phyloP scores from a whole-genome alignment of 2,888 invertebrate species.

The Griposia aprilina region DNA sequence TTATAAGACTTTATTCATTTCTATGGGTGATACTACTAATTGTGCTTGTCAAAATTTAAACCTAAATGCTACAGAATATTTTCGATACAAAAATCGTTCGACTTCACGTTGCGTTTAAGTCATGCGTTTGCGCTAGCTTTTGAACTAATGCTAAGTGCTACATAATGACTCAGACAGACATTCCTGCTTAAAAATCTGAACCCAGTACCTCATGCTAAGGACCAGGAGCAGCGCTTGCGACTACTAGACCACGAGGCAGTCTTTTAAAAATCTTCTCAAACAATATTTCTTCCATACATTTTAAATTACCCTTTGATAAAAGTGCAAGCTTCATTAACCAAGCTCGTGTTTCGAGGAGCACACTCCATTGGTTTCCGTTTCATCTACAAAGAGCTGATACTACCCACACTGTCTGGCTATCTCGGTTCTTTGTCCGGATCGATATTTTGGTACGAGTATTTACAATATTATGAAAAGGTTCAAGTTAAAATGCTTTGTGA shows the following conservation, averaged over 20 bases:
- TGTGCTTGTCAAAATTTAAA: background rate
- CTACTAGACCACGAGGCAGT: too few relatives aligned
- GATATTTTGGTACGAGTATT: background rate
- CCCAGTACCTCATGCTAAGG: background rate
- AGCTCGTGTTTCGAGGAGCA: constrained; percentile 2
- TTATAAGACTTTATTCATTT: background rate
- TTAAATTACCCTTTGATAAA: constrained; percentile 24
- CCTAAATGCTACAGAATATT: background rate
- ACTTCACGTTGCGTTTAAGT: background rate
- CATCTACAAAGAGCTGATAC: constrained; percentile 37
- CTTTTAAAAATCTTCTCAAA: too few relatives aligned
- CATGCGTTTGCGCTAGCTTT: background rate
- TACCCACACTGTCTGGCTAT: constrained; percentile 38
- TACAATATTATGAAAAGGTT: background rate
- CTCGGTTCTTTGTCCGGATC: background rate
- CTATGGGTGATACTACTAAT: background rate
- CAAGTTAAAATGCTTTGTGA: background rate
- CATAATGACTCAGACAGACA: background rate
- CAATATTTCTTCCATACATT: background rate
- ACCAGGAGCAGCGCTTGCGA: background rate
- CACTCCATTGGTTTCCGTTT: constrained; percentile 42
- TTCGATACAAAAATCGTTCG: background rate
- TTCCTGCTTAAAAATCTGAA: background rate
- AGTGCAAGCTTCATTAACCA: constrained; percentile 50
- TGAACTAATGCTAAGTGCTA: background rate